Evolutionary conservation across 2,888 invertebrate species (phyloP), one percentile per base, ranked within the genome.

Genomic region (Acleris literana): DNA sequence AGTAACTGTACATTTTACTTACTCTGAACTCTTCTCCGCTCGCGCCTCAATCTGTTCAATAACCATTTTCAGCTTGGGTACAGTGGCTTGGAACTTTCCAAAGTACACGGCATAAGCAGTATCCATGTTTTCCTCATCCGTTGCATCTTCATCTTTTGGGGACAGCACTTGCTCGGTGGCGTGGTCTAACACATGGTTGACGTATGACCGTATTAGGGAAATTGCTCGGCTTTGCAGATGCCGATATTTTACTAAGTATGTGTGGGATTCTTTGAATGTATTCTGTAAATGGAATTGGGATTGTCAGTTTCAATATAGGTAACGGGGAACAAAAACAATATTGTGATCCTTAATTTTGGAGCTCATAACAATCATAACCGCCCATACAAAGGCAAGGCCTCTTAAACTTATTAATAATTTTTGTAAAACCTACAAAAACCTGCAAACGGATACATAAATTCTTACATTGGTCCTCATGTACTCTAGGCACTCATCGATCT

Each of bases 21-120:
- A 98, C 94, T 97, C 97, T 48, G 94, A 91, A 81, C 95, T 95
- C 68, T 93, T 94, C 59, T 95, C 95, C 0, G 95, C 93, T 62
- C 98, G 94, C 1, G 94, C 92, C 85, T 99, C 99, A 29, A 99
- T 93, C 76, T 98, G 95, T 69, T 95, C 94, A 52, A 98, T 95
- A 9, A 99, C 94, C 67, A 95, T 94, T 76, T 95, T 96, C 1
- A 98, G 94, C 81, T 97, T 96, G 0, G 96, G 95, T 0, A 99
- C 96, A n/a, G 97, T 96, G 0, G 97, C 96, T 83, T 98, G 97
- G 84, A 99, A 99, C 88, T 98, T 97, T 0, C 99, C 99, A 81
- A 99, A 99, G 80, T 97, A 99, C 44, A 94, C 95, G 55, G 96
- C 98, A 91, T 95, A 97, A 39, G 96, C 95, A 0, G 96, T 94